Conservation (phyloP, 1,140 invertebrate genomes). For the Tetramorium alpestre region DNA sequence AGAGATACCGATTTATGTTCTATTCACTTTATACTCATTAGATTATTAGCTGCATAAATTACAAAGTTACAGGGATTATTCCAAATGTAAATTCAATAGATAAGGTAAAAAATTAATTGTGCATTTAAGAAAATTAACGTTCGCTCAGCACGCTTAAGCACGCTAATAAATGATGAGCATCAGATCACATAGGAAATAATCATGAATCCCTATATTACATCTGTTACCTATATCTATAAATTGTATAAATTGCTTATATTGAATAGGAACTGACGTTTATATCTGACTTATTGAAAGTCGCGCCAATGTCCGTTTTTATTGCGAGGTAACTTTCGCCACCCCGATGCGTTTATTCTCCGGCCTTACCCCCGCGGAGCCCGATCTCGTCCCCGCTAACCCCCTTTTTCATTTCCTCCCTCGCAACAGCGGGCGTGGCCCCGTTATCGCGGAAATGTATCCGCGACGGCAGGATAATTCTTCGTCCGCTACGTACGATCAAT, state of each 20-base stretch:
- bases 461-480: slow-evolving; percentile 51
- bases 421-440: slow-evolving; percentile 47
- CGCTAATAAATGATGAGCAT: neutral
- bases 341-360: slow-evolving; percentile 29
- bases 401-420: slow-evolving; percentile 61
- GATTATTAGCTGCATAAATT: neutral
- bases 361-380: slow-evolving; percentile 8
- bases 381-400: slow-evolving; percentile 44
- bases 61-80: neutral
- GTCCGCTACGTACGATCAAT: slow-evolving; percentile 53
- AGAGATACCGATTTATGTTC: neutral
- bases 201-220: neutral
- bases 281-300: slow-evolving; percentile 39
- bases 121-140: neutral
- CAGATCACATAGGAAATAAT: neutral
- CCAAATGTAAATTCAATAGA: neutral
- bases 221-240: neutral
- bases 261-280: slow-evolving; percentile 22
- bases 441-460: slow-evolving; percentile 52
- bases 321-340: slow-evolving; percentile 26
- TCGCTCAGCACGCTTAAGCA: too few species aligned
- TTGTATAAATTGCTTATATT: slow-evolving; percentile 24
- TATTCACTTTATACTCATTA: neutral
- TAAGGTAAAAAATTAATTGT: neutral
- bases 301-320: slow-evolving; percentile 45